Evolutionary conservation across 2,113 vertebrate species (phyloP).

Genomic region (Amblyopsis rosae): DNA sequence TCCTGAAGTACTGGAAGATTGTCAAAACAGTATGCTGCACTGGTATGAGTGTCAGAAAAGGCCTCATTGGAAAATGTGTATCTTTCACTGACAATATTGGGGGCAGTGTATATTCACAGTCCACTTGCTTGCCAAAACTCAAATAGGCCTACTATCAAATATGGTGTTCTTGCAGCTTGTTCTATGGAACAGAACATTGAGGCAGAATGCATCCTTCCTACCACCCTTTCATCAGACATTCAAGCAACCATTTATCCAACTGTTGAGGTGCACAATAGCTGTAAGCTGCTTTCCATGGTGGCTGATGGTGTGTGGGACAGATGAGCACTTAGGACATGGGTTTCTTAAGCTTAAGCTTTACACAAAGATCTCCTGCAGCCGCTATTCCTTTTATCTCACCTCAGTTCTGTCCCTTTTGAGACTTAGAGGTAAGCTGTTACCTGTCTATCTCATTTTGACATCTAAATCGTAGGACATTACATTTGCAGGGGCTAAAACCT

Average conservation of each 20-base stretch:
- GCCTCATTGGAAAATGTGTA: constrained; percentile 10
- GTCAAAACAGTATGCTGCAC: neutral
- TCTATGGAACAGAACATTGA: constrained; percentile 34
- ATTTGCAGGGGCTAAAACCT: neutral
- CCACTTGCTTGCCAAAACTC: constrained; percentile 49
- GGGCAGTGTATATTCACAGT: constrained; percentile 37
- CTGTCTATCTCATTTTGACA: constrained; percentile 46
- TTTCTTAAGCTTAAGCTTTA: constrained; percentile 62
- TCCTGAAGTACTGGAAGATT: neutral
- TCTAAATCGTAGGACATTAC: constrained; percentile 52
- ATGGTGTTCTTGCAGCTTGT: constrained; percentile 23
- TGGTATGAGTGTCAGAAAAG: neutral
- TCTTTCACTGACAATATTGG: neutral
- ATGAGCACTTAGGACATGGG: constrained; percentile 56
- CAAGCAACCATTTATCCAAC: constrained; percentile 54
- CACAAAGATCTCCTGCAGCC: constrained; percentile 58
- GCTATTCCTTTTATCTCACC: constrained; percentile 57
- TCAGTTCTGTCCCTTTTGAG: constrained; percentile 53
- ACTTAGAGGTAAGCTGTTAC: constrained; percentile 58
- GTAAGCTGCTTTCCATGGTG: constrained; percentile 68
- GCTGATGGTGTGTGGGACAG: constrained; percentile 61
- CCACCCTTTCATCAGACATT: constrained; percentile 29
- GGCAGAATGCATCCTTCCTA: constrained; percentile 13
- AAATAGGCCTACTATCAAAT: constrained; percentile 17
- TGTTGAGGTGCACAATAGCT: constrained; percentile 57